Conservation (phyloP, 1,140 invertebrate species). For the Heliconius nattereri region DNA sequence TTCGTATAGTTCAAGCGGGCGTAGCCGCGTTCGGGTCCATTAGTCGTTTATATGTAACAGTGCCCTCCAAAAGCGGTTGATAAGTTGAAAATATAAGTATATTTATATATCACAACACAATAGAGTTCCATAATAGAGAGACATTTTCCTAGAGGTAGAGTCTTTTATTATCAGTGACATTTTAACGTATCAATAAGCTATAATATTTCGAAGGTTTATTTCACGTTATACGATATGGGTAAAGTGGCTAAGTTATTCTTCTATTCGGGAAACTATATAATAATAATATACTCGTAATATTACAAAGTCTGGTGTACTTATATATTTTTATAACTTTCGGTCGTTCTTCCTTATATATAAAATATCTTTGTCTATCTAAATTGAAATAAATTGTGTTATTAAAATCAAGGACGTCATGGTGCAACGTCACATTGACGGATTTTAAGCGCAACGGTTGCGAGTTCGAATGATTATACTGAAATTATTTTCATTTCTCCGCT, state of each 20-base stretch:
- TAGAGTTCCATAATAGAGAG: slow-evolving; percentile 1
- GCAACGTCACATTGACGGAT: too few species aligned
- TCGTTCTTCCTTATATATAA: too few species aligned
- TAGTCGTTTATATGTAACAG: background rate
- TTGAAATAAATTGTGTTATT: too few species aligned
- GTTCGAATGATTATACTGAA: too few species aligned
- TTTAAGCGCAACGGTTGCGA: too few species aligned
- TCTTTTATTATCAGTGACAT: slow-evolving; percentile 11
- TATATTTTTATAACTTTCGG: too few species aligned
- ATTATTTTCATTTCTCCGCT: too few species aligned
- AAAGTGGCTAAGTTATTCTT: background rate
- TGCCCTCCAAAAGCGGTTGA: background rate
- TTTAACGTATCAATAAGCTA: slow-evolving; percentile 12
- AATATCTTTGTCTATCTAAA: too few species aligned
- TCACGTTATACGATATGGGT: background rate
- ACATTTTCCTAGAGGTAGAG: background rate
- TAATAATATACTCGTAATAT: background rate
- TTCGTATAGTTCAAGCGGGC: too few species aligned
- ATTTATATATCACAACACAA: background rate
- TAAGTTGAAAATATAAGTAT: background rate
- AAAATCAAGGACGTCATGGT: too few species aligned
- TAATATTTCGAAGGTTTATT: background rate
- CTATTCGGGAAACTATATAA: background rate
- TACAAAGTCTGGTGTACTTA: background rate
- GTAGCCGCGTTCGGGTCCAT: too few species aligned